Conservation (phyloP, 2,113 vertebrate species). For the Amphilophus citrinellus region DNA sequence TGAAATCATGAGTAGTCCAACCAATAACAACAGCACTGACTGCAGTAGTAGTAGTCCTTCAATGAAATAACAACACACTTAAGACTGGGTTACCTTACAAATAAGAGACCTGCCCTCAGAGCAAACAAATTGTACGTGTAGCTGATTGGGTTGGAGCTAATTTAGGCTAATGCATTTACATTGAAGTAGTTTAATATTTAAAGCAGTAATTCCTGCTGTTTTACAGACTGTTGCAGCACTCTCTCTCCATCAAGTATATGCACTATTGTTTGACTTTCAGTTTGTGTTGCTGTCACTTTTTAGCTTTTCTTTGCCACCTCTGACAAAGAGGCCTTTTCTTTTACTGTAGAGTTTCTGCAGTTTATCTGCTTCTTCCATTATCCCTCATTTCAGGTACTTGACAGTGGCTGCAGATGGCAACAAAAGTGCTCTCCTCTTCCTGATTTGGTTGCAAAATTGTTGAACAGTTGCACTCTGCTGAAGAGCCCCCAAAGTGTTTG, state of each 20-base stretch:
- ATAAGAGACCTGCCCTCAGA: not conserved
- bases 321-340: not conserved
- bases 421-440: not conserved
- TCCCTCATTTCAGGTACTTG: fast-evolving
- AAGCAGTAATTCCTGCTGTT: not conserved
- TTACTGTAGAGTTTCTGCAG: not conserved
- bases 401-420: not conserved
- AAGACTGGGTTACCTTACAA: fast-evolving
- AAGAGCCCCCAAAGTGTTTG: not conserved
- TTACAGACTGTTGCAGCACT: not conserved
- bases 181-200: not conserved
- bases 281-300: not conserved
- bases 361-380: not conserved
- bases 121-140: not conserved
- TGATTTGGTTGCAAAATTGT: not conserved
- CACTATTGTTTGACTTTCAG: not conserved
- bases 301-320: not conserved
- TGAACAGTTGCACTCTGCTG: not conserved
- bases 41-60: not conserved
- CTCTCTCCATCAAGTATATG: not conserved
- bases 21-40: fast-evolving
- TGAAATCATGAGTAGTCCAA: not conserved
- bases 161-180: not conserved
- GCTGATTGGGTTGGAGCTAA: not conserved
- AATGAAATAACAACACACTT: not conserved